Percentiles rank a stretch among this genome's conserved stretches.
phyloP scores from a whole-genome alignment of 2,888 invertebrate genomes.

The Aphodius sticticus region DNA sequence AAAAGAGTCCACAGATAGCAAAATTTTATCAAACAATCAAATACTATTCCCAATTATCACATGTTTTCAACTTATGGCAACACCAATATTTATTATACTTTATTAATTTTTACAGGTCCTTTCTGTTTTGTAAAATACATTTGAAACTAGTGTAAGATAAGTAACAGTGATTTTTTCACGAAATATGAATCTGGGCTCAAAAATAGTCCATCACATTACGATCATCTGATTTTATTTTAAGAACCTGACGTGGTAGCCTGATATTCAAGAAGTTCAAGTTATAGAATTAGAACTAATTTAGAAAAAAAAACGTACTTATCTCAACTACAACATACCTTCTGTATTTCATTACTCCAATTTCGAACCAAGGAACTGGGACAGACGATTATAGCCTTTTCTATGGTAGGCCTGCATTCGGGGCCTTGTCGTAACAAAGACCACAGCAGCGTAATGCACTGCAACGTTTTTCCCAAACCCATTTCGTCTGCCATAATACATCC shows the following conservation, averaged over 20 bases:
- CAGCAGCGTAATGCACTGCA: slow-evolving; percentile 95
- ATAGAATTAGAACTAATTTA: too few species aligned
- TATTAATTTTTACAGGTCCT: too few species aligned
- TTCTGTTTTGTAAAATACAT: slow-evolving; percentile 5
- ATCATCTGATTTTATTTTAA: too few species aligned
- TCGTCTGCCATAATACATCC: slow-evolving; percentile 99
- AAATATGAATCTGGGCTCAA: too few species aligned
- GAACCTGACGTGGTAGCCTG: too few species aligned
- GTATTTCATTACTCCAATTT: slow-evolving; percentile 99
- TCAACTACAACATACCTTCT: slow-evolving; percentile 65
- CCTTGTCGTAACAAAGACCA: slow-evolving; percentile 96
- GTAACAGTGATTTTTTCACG: not conserved
- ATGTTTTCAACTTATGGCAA: too few species aligned
- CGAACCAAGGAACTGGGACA: slow-evolving; percentile 97
- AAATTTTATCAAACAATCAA: too few species aligned
- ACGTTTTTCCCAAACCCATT: slow-evolving; percentile 98
- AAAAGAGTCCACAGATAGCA: too few species aligned
- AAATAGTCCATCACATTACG: too few species aligned
- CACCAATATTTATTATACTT: too few species aligned
- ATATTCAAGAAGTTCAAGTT: too few species aligned
- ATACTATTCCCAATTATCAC: too few species aligned
- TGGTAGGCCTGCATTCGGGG: slow-evolving; percentile 87
- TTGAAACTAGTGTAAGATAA: not conserved
- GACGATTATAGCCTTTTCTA: slow-evolving; percentile 94
- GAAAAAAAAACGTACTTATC: not conserved